Conservation (phyloP, 2,797 vertebrate genomes). For the Pantherophis vulpinus region DNA sequence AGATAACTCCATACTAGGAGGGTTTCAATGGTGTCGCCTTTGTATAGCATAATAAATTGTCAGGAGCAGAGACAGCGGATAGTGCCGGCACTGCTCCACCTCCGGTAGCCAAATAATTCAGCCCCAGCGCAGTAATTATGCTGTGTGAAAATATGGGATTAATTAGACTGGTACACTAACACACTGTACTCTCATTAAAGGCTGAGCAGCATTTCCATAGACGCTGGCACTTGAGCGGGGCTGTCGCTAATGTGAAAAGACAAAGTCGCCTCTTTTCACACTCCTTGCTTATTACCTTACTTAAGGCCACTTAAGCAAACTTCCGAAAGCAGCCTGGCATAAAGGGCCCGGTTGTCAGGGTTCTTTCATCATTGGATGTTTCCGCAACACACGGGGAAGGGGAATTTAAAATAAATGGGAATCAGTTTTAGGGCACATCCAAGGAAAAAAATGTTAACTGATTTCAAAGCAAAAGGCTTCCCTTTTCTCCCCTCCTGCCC, state of each 20-base stretch:
- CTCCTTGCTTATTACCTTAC: conserved; percentile 87
- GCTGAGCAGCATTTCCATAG: conserved; percentile 81
- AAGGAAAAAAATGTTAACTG: conserved; percentile 2
- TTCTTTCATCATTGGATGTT: conserved; percentile 68
- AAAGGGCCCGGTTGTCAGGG: conserved; percentile 60
- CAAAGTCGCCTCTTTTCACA: conserved; percentile 84
- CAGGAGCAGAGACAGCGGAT: conserved; percentile 74
- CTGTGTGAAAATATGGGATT: conserved; percentile 91
- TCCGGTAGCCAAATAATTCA: conserved; percentile 80
- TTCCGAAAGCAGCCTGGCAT: conserved; percentile 76
- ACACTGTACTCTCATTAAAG: conserved; percentile 88
- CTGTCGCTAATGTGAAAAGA: conserved; percentile 84
- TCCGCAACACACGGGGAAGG: conserved; percentile 24
- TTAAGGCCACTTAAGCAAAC: conserved; percentile 85
- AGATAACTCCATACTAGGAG: conserved; percentile 89
- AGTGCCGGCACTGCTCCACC: conserved; percentile 73
- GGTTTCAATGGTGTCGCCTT: conserved; percentile 82
- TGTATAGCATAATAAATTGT: conserved; percentile 88
- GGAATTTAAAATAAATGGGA: conserved; percentile 34
- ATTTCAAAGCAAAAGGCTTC: conserved; percentile 29
- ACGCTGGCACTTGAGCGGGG: conserved; percentile 81
- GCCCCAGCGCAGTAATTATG: conserved; percentile 85
- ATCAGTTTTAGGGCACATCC: not conserved
- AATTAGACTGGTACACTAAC: conserved; percentile 88
- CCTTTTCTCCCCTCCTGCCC: not conserved